Evolutionary conservation across 2,113 vertebrate species (phyloP), one percentile per base, ranked within the genome.

Genomic region (Muscicapa adusta): DNA sequence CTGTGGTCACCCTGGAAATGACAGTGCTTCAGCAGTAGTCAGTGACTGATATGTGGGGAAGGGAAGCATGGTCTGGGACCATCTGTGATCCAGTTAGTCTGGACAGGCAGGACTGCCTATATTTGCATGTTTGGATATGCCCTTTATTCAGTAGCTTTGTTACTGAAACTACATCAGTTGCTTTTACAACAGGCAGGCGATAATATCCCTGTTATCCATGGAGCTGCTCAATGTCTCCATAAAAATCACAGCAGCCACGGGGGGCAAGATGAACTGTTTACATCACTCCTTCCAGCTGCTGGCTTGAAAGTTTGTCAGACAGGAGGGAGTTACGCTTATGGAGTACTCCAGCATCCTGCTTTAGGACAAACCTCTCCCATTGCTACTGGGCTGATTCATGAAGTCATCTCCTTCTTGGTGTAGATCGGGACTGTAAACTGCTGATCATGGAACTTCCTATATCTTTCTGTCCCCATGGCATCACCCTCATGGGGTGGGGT

Each of bases 391-490:
- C 22, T 60, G 31, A 34, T 76, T 68, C 18, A 29, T 26, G 4
- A 85, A 74, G 23, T 23, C 2, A 0, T 58, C 53, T 67, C 38
- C 56, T 50, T 25, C 60, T 45, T 22, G 11, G 9, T 45, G n/a
- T 26, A 66, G 62, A 40, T 60, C 74, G 72, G 48, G 40, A 18
- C 36, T 53, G 12, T 82, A 42, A 15, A 13, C 24, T 89, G 29
- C 61, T 68, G 19, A 25, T 23, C n/a, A 5, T 29, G 38, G 20
- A 45, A 62, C 2, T 4, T 74, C 23, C 33, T 48, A 3, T 23
- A 8, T 45, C 60, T 45, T 74, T 71, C 47, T 58, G 26, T 71
- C 38, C 36, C 54, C n/a, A 2, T 0, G 0, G 33, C 12, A 2
- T n/a, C 50, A 25, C 31, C 25, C 18, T 67, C 18, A 8, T 3